Percentiles rank a stretch among this genome's conserved stretches.
Conservation (phyloP, 2,113 vertebrate species). For the Lepus timidus region DNA sequence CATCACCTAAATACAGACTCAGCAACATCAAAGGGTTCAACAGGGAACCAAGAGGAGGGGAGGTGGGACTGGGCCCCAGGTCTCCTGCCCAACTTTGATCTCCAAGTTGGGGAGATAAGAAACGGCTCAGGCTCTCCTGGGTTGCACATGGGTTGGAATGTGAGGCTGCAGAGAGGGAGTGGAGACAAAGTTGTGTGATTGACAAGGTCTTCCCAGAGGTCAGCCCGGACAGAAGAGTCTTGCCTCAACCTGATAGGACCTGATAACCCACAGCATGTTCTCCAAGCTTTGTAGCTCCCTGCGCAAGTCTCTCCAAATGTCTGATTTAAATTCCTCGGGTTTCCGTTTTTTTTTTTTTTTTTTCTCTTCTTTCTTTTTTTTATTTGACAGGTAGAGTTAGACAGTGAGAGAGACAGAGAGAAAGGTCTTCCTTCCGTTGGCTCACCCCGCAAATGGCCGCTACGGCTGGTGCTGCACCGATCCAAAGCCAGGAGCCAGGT, state of each 20-base stretch:
- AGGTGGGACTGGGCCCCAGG: too few relatives aligned
- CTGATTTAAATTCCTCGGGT: slow-evolving; percentile 7
- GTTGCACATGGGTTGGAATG: neutral
- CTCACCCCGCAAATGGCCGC: too few relatives aligned
- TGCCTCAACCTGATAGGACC: neutral
- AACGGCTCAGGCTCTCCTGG: rapidly evolving
- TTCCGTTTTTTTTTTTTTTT: neutral
- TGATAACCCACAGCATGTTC: neutral
- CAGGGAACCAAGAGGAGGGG: neutral
- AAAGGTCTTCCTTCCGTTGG: too few relatives aligned
- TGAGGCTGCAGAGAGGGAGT: too few relatives aligned
- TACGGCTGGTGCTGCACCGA: too few relatives aligned
- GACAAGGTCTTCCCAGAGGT: neutral
- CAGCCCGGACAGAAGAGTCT: neutral
- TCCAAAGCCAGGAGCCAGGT: too few relatives aligned
- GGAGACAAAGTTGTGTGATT: neutral
- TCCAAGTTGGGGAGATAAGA: neutral
- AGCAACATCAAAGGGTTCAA: slow-evolving; percentile 60
- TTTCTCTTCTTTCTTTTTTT: too few relatives aligned
- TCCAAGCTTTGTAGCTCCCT: neutral
- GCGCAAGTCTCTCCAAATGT: neutral
- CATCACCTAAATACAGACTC: slow-evolving; percentile 49
- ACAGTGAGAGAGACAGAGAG: too few relatives aligned
- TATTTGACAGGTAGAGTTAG: too few relatives aligned
- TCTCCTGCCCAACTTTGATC: slow-evolving; percentile 15